Conservation (phyloP, 1,140 invertebrate genomes). For the Proctacanthus coquilletti region DNA sequence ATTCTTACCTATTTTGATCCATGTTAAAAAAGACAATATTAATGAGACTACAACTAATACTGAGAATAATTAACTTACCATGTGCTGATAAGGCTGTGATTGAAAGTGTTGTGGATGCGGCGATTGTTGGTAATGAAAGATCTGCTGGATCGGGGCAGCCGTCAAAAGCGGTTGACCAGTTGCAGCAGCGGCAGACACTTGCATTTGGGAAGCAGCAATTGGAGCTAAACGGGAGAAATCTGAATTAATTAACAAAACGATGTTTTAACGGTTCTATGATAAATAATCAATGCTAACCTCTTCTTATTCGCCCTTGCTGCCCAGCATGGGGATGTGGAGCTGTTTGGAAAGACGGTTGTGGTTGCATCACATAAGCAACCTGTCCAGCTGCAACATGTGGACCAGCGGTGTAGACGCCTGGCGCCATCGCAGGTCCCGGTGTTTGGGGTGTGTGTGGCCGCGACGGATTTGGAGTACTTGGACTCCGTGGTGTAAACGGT, state of each 20-base stretch:
- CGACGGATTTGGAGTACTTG: constrained; percentile 39
- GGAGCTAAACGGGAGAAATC: constrained; percentile 33
- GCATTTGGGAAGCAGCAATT: constrained; percentile 49
- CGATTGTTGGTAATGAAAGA: constrained; percentile 44
- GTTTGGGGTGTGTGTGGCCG: constrained; percentile 75
- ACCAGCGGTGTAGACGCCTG: constrained; percentile 20
- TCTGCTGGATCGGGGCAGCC: constrained; percentile 46
- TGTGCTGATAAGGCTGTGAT: constrained; percentile 33
- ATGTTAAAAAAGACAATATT: not conserved
- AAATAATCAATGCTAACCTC: constrained; percentile 7
- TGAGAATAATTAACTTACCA: constrained; percentile 31
- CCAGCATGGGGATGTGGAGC: constrained; percentile 32
- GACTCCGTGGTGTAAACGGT: constrained; percentile 67
- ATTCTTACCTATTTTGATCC: constrained; percentile 38
- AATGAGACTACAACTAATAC: not conserved
- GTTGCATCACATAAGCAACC: constrained; percentile 33
- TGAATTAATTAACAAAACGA: constrained; percentile 2
- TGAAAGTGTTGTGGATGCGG: constrained; percentile 43
- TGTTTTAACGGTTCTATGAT: not conserved
- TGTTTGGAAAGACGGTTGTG: constrained; percentile 34
- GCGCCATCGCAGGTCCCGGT: constrained; percentile 37
- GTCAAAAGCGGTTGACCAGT: constrained; percentile 72
- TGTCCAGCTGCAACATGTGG: constrained; percentile 13
- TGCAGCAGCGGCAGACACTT: constrained; percentile 54
- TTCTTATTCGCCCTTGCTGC: constrained; percentile 18